Base-by-base conservation (phyloP, 2,113 vertebrate species). In the Entomyzon cyanotis region DNA sequence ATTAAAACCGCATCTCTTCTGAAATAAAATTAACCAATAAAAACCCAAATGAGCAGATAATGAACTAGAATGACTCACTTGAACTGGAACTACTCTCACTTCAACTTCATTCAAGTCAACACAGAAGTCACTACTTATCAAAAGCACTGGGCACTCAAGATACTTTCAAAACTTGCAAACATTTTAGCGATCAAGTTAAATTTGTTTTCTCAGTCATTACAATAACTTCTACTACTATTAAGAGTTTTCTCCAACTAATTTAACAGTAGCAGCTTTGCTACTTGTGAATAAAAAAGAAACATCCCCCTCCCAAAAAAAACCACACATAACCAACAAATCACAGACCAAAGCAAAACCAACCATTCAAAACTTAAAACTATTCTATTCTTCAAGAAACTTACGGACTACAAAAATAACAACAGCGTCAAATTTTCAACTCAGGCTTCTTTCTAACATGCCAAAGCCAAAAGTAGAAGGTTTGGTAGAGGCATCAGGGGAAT, bases 231-330 rank as follows among this genome's bases (percentile, higher is more conserved):
- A 41, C 4, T 2, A 53, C 14, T 50, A 27, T 35, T 52, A 47
- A 8, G 87, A 75, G 16, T 21, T 55, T 71, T 78, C 39, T 41
- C 13, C 47, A 11, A 68, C 20, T 42, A 60, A 80, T 31, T 62
- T 70, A 11, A 49, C n/a, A 84, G 27, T 9, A 90, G 50, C 33
- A 88, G 19, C 11, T 44, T 31, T 58, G 33, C 22, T 65, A 35
- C 11, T 46, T 55, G 2, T 3, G 50, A 65, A 15, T 18, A 5
- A 59, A 42, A n/a, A 22, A 14, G 25, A 21, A 31, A 10, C 9
- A 3, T 21, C 13, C 19, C 5, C 4, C 3, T 21, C 13, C 19
- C 5, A 3, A 9, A 47, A 22, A 30, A 30, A 47, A 6, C 7
- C 7, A 10, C 24, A 39, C 9, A 39, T 7, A 46, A 64, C 23